These are phyloP conservation scores for Oxystoma pomonae DNA, from an alignment of 2,888 invertebrate genomes.

Conservation along the genomic window DNA sequence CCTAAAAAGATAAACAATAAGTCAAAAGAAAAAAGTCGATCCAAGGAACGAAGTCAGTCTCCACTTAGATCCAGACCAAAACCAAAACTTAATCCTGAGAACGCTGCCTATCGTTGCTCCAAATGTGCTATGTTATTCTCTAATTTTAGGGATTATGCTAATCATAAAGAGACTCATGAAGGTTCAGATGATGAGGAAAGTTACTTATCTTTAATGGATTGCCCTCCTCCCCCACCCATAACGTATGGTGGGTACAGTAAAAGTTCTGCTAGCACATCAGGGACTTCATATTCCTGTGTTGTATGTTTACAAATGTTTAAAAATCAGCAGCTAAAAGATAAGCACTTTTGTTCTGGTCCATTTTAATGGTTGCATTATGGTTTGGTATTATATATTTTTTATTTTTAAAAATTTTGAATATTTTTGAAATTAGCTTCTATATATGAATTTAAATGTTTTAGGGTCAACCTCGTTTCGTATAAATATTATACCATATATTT, in stretches of 20 bases:
- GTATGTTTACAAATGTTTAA: slow-evolving; percentile 10
- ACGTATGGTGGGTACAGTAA: not conserved
- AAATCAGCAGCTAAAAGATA: slow-evolving; percentile 5
- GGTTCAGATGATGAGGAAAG: slow-evolving; percentile 12
- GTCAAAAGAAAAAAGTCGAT: too few species aligned
- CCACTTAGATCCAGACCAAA: not conserved
- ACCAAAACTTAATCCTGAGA: not conserved
- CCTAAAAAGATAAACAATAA: not conserved
- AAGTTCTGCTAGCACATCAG: not conserved
- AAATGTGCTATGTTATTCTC: slow-evolving; percentile 17
- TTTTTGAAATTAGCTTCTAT: too few species aligned
- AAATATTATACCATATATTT: too few species aligned
- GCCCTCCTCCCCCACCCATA: not conserved
- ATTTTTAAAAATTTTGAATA: too few species aligned
- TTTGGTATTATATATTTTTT: too few species aligned
- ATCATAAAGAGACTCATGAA: slow-evolving; percentile 12
- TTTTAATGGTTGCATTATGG: too few species aligned
- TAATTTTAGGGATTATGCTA: slow-evolving; percentile 13
- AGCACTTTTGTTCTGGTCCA: slow-evolving; percentile 16
- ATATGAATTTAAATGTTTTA: too few species aligned
- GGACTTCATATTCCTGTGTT: slow-evolving; percentile 1
- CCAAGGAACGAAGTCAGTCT: not conserved
- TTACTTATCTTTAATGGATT: slow-evolving; percentile 3
- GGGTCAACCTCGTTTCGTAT: too few species aligned
- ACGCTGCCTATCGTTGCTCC: slow-evolving; percentile 11